Evolutionary conservation across 1,140 invertebrate species (phyloP), one percentile per base, ranked within the genome.

Genomic region (Panonychus citri): DNA sequence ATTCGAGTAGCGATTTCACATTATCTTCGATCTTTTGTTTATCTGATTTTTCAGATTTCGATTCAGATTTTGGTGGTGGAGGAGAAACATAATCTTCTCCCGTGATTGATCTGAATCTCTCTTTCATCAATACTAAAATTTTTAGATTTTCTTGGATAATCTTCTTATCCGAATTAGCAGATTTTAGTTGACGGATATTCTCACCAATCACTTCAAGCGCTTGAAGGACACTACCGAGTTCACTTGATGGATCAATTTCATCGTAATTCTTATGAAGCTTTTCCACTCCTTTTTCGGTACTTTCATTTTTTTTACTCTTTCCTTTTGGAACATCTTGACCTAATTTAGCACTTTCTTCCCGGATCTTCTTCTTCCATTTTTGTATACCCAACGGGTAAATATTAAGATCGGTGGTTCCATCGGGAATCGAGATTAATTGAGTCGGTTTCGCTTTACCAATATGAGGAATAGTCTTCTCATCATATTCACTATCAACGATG

Each of bases 391-490:
- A 30, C 2, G 64, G 64, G 26, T 61, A 57, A 24, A 55, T 49
- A 40, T 59, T 61, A 15, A 56, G 39, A 54, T 65, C 63, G 43
- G 62, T 63, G 51, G 53, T 62, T 57, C 91, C 91, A 74, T 97
- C 91, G 4, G 93, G 91, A 57, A 97, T 81, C 62, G 81, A 81
- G 66, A 95, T 84, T 13, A 97, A 70, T 42, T 93, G 75, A 59
- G 91, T 71, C 1, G 89, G 83, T 51, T 78, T 76, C 56, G 78
- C 74, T 10, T 74, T 71, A 43, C 76, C 78, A 4, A 79, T 79
- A 66, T 80, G 76, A 42, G 73, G 67, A 3, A 62, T 21, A 28
- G 63, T 61, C 17, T 57, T 54, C 15, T 62, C 61, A 54, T 64
- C 61, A 65, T 81, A 81, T 1, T 82, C 74, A 43, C 80, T 75